Percentiles rank a stretch among this genome's conserved stretches.
These are phyloP conservation scores for Nomada ruficornis DNA, from an alignment of 2,888 invertebrate genomes.

Conservation along the genomic window DNA sequence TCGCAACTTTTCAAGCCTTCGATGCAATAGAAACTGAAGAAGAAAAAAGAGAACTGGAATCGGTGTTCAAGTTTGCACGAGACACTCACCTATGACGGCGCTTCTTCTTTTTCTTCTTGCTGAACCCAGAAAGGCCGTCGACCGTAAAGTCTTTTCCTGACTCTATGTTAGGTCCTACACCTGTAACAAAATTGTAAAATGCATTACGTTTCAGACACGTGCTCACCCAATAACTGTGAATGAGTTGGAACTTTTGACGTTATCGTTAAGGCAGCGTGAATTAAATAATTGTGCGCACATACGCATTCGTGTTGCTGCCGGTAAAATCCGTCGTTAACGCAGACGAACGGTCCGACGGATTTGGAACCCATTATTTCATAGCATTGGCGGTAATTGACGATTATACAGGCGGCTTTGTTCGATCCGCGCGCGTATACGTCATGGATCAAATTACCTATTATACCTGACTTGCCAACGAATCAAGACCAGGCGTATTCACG, in stretches of 20 bases:
- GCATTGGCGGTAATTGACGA: slow-evolving; percentile 75
- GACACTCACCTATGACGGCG: slow-evolving; percentile 94
- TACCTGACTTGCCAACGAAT: slow-evolving; percentile 69
- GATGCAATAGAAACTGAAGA: background rate
- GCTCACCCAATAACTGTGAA: no score
- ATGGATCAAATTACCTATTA: slow-evolving; percentile 81
- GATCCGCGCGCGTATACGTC: slow-evolving; percentile 62
- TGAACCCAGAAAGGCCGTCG: slow-evolving; percentile 92
- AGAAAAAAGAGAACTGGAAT: background rate
- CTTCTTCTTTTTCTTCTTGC: slow-evolving; percentile 97
- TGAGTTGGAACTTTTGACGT: background rate
- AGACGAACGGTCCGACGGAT: slow-evolving; percentile 51
- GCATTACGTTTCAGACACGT: background rate
- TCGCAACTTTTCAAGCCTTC: slow-evolving; percentile 3
- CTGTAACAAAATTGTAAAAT: slow-evolving; percentile 84
- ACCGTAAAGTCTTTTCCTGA: slow-evolving; percentile 93
- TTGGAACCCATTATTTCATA: slow-evolving; percentile 75
- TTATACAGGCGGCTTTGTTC: slow-evolving; percentile 71
- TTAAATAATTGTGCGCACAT: background rate
- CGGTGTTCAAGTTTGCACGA: slow-evolving; percentile 56
- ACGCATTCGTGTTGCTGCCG: background rate
- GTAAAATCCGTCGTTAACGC: slow-evolving; percentile 39
- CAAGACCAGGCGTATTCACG: slow-evolving; percentile 33
- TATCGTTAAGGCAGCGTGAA: no score
- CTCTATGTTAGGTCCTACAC: slow-evolving; percentile 89